These are phyloP conservation scores for Andrena haemorrhoa DNA, from an alignment of 2,888 invertebrate species.

Conservation along the genomic window DNA sequence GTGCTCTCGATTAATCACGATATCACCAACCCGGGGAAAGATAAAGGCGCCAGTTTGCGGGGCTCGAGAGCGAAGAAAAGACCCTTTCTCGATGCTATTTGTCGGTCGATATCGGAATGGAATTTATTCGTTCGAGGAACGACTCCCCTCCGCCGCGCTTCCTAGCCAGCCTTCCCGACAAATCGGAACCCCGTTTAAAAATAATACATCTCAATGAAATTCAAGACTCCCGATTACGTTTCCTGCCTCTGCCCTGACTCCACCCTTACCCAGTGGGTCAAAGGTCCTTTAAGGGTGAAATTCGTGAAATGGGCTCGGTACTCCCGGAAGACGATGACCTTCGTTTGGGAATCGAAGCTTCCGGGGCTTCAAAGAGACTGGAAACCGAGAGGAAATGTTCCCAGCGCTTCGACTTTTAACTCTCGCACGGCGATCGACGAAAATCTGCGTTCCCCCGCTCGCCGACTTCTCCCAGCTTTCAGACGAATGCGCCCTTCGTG, in stretches of 20 bases:
- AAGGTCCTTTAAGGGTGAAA: neutral
- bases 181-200: neutral
- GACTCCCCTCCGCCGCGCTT: neutral
- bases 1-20: constrained; percentile 72
- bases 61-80: constrained; percentile 30
- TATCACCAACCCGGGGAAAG: constrained; percentile 49
- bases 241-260: neutral
- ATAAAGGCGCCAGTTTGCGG: constrained; percentile 51
- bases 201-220: neutral
- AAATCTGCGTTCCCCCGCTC: constrained; percentile 27
- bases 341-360: too few species aligned
- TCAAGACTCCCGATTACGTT: neutral
- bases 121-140: constrained; percentile 40
- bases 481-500: constrained; percentile 23
- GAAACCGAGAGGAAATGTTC: constrained; percentile 4
- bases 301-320: neutral
- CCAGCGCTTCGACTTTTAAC: neutral
- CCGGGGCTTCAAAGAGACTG: neutral
- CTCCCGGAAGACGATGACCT: neutral
- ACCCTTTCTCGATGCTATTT: constrained; percentile 39
- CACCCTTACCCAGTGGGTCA: neutral
- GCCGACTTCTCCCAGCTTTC: constrained; percentile 6
- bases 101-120: constrained; percentile 37
- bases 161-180: neutral
- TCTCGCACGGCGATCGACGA: neutral